A percentile compares a stretch with the other conserved stretches of the same genome.
Conservation (phyloP, 2,888 invertebrate genomes). For the Sceliomorpha sp. region DNA sequence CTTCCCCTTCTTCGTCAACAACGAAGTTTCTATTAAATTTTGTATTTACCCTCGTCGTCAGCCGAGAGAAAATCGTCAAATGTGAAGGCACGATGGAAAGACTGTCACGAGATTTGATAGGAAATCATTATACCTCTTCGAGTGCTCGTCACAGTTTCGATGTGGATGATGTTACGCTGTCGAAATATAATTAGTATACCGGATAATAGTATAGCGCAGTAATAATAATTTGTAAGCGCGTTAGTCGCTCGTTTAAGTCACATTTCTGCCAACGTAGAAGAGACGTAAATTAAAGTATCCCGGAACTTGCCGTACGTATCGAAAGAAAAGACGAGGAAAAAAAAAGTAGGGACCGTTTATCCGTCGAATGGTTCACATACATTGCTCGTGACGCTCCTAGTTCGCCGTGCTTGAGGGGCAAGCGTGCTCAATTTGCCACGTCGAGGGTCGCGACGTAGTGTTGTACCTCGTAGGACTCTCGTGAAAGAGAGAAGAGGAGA, state of each 20-base stretch:
- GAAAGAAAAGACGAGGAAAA: conserved; percentile 46
- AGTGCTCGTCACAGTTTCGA: background rate
- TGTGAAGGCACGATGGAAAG: conserved; percentile 49
- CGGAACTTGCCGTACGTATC: conserved; percentile 6
- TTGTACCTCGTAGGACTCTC: conserved; percentile 67
- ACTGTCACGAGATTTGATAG: conserved; percentile 38
- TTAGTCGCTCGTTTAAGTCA: too few relatives aligned
- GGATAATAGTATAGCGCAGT: too few relatives aligned
- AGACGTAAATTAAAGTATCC: conserved; percentile 12
- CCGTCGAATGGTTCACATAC: conserved; percentile 74
- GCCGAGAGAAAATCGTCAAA: conserved; percentile 60
- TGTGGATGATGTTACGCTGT: too few relatives aligned
- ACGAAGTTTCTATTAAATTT: conserved; percentile 68
- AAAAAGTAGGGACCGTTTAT: conserved; percentile 69
- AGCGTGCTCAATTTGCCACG: conserved; percentile 78
- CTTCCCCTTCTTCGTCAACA: conserved; percentile 63
- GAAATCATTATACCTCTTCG: conserved; percentile 42
- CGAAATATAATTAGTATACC: too few relatives aligned
- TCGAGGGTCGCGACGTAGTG: conserved; percentile 72
- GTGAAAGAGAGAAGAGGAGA: conserved; percentile 53
- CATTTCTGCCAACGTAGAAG: background rate
- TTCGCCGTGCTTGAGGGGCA: conserved; percentile 62
- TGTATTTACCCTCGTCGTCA: conserved; percentile 63
- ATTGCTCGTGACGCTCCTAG: conserved; percentile 68
- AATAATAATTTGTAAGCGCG: too few relatives aligned